Conservation (phyloP, 2,113 vertebrate genomes). For the Calcarius ornatus region DNA sequence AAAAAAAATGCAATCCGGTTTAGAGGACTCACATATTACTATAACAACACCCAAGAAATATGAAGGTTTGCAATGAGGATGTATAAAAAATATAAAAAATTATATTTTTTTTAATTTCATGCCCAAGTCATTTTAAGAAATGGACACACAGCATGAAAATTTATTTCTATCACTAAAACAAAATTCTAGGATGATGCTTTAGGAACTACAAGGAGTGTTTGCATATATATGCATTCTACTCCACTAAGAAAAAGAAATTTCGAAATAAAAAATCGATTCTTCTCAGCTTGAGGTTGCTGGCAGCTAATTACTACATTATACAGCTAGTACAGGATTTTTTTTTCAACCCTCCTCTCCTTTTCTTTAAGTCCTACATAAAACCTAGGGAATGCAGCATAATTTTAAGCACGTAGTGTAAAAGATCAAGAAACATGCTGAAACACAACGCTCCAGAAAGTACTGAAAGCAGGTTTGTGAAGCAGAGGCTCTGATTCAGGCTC, state of each 20-base stretch:
- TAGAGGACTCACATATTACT: not conserved
- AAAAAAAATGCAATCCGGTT: not conserved
- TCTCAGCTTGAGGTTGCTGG: not conserved
- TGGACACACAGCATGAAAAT: not conserved
- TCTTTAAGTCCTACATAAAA: not conserved
- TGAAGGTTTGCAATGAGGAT: not conserved
- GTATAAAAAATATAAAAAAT: not conserved
- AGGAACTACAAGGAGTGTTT: not conserved
- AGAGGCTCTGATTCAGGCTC: not conserved
- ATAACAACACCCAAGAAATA: not conserved
- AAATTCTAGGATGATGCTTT: not conserved
- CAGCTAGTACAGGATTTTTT: not conserved
- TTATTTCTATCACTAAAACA: not conserved
- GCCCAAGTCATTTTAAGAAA: not conserved
- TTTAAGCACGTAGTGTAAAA: not conserved
- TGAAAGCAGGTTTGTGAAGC: not conserved
- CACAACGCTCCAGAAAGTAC: not conserved
- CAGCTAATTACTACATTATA: not conserved
- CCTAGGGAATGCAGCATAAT: not conserved
- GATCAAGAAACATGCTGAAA: not conserved
- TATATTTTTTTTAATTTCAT: not conserved
- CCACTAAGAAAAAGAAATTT: not conserved
- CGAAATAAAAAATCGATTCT: not conserved
- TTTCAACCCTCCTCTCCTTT: not conserved
- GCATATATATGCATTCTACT: not conserved